phyloP scores from a whole-genome alignment of 2,888 invertebrate genomes.

The Tyria jacobaeae region DNA sequence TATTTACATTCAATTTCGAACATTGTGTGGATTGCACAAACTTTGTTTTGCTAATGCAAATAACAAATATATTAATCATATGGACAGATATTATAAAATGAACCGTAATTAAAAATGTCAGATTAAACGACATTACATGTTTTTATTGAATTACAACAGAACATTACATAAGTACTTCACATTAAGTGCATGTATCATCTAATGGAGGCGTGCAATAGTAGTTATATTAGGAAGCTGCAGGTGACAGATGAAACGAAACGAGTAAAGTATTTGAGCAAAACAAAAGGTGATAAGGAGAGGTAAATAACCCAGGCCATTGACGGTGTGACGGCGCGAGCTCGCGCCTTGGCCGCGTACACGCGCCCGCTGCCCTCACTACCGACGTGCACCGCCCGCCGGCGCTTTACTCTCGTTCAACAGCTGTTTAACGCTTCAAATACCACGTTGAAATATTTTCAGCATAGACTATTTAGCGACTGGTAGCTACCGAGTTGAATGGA shows the following conservation, averaged over 20 bases:
- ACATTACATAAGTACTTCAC: constrained; percentile 12
- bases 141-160: constrained; percentile 7
- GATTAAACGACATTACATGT: background rate
- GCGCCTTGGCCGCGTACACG: constrained; percentile 40
- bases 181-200: constrained; percentile 16
- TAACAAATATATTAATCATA: constrained; percentile 12
- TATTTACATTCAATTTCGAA: constrained; percentile 26
- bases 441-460: constrained; percentile 73
- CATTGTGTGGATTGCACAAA: constrained; percentile 15
- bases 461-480: constrained; percentile 50
- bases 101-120: background rate
- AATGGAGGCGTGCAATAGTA: constrained; percentile 41
- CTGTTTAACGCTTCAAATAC: constrained; percentile 74
- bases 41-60: constrained; percentile 12
- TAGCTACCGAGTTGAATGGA: constrained; percentile 47
- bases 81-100: background rate
- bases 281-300: constrained; percentile 86
- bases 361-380: constrained; percentile 30
- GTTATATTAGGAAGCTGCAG: constrained; percentile 62
- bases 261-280: constrained; percentile 82
- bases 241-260: constrained; percentile 64
- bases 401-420: constrained; percentile 63
- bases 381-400: constrained; percentile 48
- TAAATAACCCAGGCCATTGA: constrained; percentile 85
- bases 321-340: constrained; percentile 68